A percentile compares a stretch with the other conserved stretches of the same genome.
phyloP scores from a whole-genome alignment of 2,888 invertebrate genomes.

The Acrobasis repandana region DNA sequence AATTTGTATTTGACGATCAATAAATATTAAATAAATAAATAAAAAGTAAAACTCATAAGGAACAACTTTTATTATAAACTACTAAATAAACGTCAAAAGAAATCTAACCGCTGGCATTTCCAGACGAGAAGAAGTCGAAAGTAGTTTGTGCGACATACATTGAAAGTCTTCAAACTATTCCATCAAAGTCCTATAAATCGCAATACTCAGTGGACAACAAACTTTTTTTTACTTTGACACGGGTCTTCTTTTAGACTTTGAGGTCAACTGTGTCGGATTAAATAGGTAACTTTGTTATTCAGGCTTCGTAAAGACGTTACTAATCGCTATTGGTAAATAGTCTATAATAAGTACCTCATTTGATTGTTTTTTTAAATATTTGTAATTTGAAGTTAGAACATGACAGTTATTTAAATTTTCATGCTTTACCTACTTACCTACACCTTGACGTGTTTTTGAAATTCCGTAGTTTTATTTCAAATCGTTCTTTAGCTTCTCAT shows the following conservation, averaged over 20 bases:
- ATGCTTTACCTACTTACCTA: too few relatives aligned
- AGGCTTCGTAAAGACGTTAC: neutral
- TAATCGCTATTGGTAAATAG: neutral
- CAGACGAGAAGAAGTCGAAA: neutral
- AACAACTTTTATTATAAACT: neutral
- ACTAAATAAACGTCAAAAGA: neutral
- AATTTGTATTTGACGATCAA: too few relatives aligned
- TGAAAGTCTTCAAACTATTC: conserved; percentile 6
- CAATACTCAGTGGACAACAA: conserved; percentile 1
- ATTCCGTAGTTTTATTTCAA: too few relatives aligned
- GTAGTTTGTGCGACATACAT: conserved; percentile 1
- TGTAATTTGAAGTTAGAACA: neutral
- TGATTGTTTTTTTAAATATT: neutral
- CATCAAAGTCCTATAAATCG: conserved; percentile 5
- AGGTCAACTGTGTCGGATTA: neutral
- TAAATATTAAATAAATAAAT: too few relatives aligned
- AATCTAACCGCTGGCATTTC: neutral
- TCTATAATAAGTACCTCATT: neutral
- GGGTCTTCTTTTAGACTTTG: neutral
- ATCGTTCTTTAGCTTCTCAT: too few relatives aligned
- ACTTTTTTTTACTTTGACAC: neutral
- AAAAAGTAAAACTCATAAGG: neutral
- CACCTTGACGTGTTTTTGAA: too few relatives aligned
- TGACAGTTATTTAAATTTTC: neutral
- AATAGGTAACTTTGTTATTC: neutral